A percentile compares a stretch with the other conserved stretches of the same genome.
Evolutionary conservation across 2,888 invertebrate genomes (phyloP).

Genomic region (Pammene aurita): DNA sequence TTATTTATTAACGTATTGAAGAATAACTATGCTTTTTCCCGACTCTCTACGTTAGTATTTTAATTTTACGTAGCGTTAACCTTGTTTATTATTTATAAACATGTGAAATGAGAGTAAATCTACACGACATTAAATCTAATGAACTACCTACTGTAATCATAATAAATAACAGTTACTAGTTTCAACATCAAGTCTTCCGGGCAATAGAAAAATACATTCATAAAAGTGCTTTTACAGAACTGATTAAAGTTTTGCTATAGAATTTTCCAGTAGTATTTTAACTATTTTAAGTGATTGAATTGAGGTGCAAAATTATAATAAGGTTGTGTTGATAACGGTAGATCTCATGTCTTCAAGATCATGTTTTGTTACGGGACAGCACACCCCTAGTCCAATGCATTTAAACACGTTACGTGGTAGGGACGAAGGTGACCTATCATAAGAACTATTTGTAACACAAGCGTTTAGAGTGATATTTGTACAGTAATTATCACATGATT

Average conservation of each 20-base stretch:
- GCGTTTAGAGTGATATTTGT: background rate
- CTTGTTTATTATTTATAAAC: background rate
- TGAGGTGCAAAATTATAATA: constrained; percentile 38
- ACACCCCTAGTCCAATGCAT: constrained; percentile 41
- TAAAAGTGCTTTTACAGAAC: constrained; percentile 24
- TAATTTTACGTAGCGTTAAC: background rate
- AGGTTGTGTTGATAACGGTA: constrained; percentile 38
- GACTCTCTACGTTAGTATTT: constrained; percentile 1
- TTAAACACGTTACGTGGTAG: constrained; percentile 33
- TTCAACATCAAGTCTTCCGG: constrained; percentile 36
- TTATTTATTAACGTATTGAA: background rate
- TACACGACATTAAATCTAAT: background rate
- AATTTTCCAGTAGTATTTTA: constrained; percentile 20
- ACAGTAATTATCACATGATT: background rate
- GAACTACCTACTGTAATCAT: background rate
- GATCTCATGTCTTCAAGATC: constrained; percentile 41
- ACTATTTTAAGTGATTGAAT: constrained; percentile 18
- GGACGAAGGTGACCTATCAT: constrained; percentile 1
- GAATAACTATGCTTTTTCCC: background rate
- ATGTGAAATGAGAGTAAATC: background rate
- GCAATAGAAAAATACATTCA: constrained; percentile 18
- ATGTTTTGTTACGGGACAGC: constrained; percentile 29
- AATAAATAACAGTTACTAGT: constrained; percentile 13
- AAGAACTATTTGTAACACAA: constrained; percentile 11
- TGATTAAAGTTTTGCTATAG: constrained; percentile 14